phyloP scores from a whole-genome alignment of 2,888 invertebrate species.

The Volucella zonaria region DNA sequence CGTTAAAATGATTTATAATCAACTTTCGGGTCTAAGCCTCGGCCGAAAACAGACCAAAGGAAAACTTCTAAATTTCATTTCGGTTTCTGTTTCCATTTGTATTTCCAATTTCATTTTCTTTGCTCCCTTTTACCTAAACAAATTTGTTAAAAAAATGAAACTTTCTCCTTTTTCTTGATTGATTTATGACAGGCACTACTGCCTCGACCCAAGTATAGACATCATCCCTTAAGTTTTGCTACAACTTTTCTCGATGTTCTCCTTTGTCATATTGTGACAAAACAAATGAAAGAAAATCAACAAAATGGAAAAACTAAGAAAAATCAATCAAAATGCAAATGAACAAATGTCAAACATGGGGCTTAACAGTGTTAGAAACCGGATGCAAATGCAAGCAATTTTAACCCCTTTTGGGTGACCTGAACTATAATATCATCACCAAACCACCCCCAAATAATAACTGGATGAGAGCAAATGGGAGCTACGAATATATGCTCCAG shows the following conservation, averaged over 20 bases:
- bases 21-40: conserved; percentile 7
- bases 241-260: neutral
- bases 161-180: conserved; percentile 25
- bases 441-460: neutral
- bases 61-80: conserved; percentile 6
- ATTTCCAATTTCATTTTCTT: neutral
- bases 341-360: conserved; percentile 39
- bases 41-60: neutral
- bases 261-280: neutral
- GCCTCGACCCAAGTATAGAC: neutral
- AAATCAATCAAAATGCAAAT: conserved; percentile 65
- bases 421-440: no score
- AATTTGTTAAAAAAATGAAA: conserved; percentile 30
- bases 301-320: neutral
- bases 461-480: conserved; percentile 1
- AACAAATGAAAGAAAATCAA: neutral
- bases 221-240: conserved; percentile 26
- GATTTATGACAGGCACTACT: conserved; percentile 40
- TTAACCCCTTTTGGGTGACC: conserved; percentile 4
- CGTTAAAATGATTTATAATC: conserved; percentile 48
- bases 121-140: neutral
- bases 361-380: neutral
- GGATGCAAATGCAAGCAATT: neutral
- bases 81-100: conserved; percentile 3
- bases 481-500: neutral